phyloP scores from a whole-genome alignment of 2,113 vertebrate genomes.

The Melanostigma gelatinosum region DNA sequence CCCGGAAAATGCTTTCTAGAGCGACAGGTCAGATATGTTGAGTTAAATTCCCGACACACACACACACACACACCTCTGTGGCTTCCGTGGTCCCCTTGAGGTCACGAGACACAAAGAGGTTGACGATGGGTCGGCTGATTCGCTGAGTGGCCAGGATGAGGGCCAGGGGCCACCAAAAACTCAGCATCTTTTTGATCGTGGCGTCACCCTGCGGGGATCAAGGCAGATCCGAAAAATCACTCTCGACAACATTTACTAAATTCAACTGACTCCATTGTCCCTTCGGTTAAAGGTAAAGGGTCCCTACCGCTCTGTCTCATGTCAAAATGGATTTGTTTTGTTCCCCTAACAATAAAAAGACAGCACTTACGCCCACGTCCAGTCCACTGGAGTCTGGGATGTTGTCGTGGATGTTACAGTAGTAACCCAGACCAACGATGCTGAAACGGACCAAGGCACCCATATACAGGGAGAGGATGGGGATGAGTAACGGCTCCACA shows the following conservation, averaged over 20 bases:
- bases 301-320: neutral
- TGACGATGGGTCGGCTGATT: constrained; percentile 97
- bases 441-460: constrained; percentile 94
- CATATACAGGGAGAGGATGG: constrained; percentile 97
- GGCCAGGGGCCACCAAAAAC: constrained; percentile 98
- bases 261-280: no score
- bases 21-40: neutral
- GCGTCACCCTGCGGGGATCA: constrained; percentile 89
- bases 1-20: neutral
- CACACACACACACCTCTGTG: constrained; percentile 87
- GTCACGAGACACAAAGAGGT: constrained; percentile 97
- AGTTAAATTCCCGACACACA: neutral
- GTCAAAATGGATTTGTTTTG: no score
- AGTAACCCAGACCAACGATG: constrained; percentile 94
- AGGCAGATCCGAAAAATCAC: neutral
- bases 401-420: constrained; percentile 93
- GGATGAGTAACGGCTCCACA: constrained; percentile 94
- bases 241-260: neutral
- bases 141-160: constrained; percentile 96
- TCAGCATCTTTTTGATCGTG: constrained; percentile 96
- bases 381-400: constrained; percentile 93
- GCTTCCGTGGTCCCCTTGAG: constrained; percentile 90
- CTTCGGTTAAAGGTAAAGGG: neutral
- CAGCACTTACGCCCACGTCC: constrained; percentile 89
- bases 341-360: neutral